Percentiles rank a stretch among this genome's conserved stretches.
Evolutionary conservation across 2,113 vertebrate genomes (phyloP).

Genomic region (Grantiella picta): DNA sequence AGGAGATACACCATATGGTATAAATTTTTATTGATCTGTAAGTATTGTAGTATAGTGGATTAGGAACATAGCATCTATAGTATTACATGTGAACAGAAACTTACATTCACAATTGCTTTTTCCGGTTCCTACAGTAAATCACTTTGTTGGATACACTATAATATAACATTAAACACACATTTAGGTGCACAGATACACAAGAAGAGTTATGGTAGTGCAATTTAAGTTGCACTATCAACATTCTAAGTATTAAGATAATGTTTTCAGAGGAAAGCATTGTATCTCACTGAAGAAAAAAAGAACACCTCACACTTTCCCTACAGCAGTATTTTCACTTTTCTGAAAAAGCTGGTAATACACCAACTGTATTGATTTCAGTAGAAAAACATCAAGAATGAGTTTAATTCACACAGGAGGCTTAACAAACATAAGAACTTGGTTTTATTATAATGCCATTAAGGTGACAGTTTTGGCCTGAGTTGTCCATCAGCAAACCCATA

Average conservation of each 20-base stretch:
- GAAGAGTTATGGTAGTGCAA: background rate
- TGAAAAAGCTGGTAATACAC: background rate
- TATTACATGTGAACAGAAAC: background rate
- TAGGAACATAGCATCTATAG: background rate
- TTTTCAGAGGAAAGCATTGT: background rate
- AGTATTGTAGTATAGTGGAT: background rate
- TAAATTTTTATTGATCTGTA: background rate
- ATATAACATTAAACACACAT: background rate
- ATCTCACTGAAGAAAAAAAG: background rate
- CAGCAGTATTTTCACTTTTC: background rate
- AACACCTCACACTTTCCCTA: background rate
- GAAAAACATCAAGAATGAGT: background rate
- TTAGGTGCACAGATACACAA: background rate
- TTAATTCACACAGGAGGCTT: background rate
- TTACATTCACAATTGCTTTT: background rate
- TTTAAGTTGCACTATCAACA: background rate
- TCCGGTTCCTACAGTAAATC: background rate
- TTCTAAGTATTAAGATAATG: background rate
- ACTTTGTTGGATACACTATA: background rate
- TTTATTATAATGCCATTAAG: background rate
- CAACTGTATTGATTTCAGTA: background rate
- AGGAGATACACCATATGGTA: background rate
- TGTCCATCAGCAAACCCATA: background rate
- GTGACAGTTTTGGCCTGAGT: background rate
- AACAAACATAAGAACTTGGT: background rate